Evolutionary conservation across 2,797 vertebrate species (phyloP).

Genomic region (Fringilla coelebs): DNA sequence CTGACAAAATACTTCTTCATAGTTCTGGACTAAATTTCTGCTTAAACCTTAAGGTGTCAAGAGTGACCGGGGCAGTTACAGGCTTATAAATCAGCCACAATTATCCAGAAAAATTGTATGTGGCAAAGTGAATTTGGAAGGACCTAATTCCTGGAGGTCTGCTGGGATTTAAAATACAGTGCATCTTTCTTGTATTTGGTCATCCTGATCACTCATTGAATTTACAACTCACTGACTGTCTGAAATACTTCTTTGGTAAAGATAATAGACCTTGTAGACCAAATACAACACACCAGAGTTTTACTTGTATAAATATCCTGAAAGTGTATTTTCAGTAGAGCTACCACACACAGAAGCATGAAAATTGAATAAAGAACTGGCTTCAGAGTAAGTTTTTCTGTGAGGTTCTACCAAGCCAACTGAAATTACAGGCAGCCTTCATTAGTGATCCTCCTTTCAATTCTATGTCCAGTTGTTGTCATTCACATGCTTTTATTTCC

Average conservation of each 20-base stretch:
- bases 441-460: neutral
- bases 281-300: neutral
- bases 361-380: neutral
- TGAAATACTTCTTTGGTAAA: neutral
- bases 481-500: neutral
- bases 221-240: neutral
- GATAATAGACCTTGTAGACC: neutral
- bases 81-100: neutral
- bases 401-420: rapidly evolving
- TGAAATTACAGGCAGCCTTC: neutral
- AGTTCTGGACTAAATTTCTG: neutral
- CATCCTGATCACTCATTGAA: neutral
- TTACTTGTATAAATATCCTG: neutral
- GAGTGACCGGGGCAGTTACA: neutral
- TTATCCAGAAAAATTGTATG: neutral
- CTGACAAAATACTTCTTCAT: neutral
- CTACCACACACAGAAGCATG: neutral
- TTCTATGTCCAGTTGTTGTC: neutral
- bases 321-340: neutral
- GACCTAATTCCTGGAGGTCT: neutral
- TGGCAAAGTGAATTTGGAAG: neutral
- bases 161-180: neutral
- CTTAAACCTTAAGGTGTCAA: neutral
- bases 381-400: neutral
- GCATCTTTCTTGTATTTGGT: neutral